Evolutionary conservation across 2,113 vertebrate species (phyloP), one percentile per base, ranked within the genome.

Genomic region (Barbus barbus): DNA sequence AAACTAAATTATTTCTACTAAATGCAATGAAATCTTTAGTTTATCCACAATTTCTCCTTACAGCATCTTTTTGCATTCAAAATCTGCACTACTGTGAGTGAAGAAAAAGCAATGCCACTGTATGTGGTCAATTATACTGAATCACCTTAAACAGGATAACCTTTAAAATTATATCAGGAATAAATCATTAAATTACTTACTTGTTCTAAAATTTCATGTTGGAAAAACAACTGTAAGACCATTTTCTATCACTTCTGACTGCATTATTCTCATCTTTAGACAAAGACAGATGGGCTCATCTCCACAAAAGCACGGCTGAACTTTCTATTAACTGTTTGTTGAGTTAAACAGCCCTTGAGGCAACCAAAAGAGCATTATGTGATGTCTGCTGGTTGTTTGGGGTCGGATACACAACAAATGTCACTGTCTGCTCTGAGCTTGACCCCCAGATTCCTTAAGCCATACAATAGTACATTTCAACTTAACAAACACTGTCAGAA

Each of bases 381-480:
- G 41, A 80, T 22, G 60, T 20, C 41, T 80, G 60, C 38, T 48
- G 61, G 78, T 48, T 67, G 41, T 80, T 51, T 80, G 41, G 38
- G 78, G 78, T 80, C 60, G 48, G 26, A 67, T 33, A 48, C 78
- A 80, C 41, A 80, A 80, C 78, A 80, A 80, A 80, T 80, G 78
- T 24, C 41, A 80, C 2, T n/a, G 78, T 80, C 60, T 80, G 77
- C 56, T 63, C 77, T 41, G 36, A 63, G 77, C 36, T 61, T 46
- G 78, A 80, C 38, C 78, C 78, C 22, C 14, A 31, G 60, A 80
- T 80, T 80, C 78, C 78, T 31, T 16, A 63, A 48, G 36, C 56
- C 33, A 9, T 38, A 26, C 56, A 79, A 80, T 5, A 67, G 60
- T 48, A 65, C 78, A 67, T 63, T 78, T 63, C 20, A 26, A 61